Base-by-base conservation (phyloP, 2,888 invertebrate genomes). In the Morinoia aosen region DNA sequence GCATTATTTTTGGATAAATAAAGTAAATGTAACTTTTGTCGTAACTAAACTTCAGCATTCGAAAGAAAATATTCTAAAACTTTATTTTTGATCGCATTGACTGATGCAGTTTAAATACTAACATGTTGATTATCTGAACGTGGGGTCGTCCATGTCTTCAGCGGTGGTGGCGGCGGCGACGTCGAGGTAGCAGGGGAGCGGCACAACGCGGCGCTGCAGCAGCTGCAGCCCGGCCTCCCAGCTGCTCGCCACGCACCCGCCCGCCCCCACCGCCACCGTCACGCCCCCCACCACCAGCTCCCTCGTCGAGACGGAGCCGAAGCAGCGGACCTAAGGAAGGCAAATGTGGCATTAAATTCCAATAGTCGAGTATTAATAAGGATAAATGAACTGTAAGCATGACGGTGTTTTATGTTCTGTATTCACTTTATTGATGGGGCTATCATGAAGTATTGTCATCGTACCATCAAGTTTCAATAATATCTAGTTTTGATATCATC, bases 141-240 rank as follows among this genome's bases (percentile, higher is more conserved):
- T 16, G 33, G 8, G 25, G 61, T 19, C 19, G 16, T 90, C 90
- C 90, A 16, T 10, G 8, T 39, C 19, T 40, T 40, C 90, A 11
- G 14, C 48, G 14, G 8, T 40, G 39, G 90, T 90, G 39, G 90
- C 90, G 14, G 39, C 40, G 14, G 40, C 48, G 40, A 90, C 48
- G 90, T 90, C 93, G 7, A 93, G 19, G 93, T 96, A 96, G 94
- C 96, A 96, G 4, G 96, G 96, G 3, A 96, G 96, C 10, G 96
- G 95, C 48, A 95, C 95, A 0, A 76, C 48, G 12, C 40, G 95
- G 57, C 95, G 95, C n/a, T 88, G 91, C 11, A 93, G 76, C n/a
- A 96, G 58, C 39, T 96, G 95, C 5, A 95, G 91, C 14, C 95
- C 88, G 48, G 95, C 95, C 39, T 96, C 95, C 3, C 95, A 91